Evolutionary conservation across 2,888 invertebrate species (phyloP), one percentile per base, ranked within the genome.

Genomic region (Eupithecia abbreviata): DNA sequence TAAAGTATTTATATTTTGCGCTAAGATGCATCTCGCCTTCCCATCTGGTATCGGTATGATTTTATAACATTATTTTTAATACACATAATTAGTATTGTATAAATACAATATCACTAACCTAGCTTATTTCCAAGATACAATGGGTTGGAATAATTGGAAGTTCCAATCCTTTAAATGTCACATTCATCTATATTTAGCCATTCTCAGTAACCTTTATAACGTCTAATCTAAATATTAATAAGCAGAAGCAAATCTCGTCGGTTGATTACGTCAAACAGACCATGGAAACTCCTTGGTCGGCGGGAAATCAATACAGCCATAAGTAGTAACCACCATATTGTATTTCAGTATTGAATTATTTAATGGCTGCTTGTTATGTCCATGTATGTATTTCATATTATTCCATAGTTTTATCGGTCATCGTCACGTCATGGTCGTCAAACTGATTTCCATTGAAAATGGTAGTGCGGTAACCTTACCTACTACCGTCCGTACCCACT

Each of bases 361-460:
- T 75, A 73, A 68, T 66, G 62, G 66, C 67, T 78, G 18, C 51
- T 68, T 73, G 74, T 68, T 10, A 82, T 88, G 88, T 88, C 87
- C 73, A 80, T 88, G 88, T 88, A 84, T 72, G 88, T 88, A 81
- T 75, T 55, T 74, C 42, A 5, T 65, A 69, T 70, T 68, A 73
- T 68, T 75, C 71, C 73, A 67, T 73, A 62, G 73, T 42, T 75
- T 51, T 71, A 72, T 65, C 12, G 42, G 65, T 30, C 51, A n/a
- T 62, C 58, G 71, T 30, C 15, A 51, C 49, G 67, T 30, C 42
- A 67, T 58, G 30, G 3, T 67, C 43, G n/a, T 68, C 67, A 66
- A 62, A 62, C 15, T 43, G 9, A 68, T 68, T 68, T 68, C 67
- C 43, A 43, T 67, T 42, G 58, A 58, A 9, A 18, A 58, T 58